Base-by-base conservation (phyloP, 2,797 vertebrate species). In the Diglossa cyanea region DNA sequence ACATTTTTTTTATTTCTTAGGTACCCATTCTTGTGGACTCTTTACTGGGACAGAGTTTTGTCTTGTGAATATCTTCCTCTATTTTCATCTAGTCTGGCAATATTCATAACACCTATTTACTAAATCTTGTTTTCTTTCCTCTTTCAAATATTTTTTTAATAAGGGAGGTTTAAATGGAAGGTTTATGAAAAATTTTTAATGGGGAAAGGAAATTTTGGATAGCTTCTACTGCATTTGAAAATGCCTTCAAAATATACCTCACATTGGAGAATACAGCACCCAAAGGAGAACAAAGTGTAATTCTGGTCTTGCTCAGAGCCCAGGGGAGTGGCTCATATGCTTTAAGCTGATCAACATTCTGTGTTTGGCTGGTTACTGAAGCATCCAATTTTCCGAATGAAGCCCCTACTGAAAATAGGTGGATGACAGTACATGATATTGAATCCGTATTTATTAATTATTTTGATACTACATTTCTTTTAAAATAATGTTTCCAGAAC, bases 1-100 rank as follows among this genome's bases (percentile, higher is more conserved):
- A 48, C 2, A 3, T 51, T 18, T 53, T 63, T n/a, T 15, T 62
- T 9, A n/a, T 73, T 86, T 81, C 21, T 60, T 84, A 40, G 37
- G 13, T 60, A 26, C 9, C 2, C 0, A 0, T 68, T 50, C n/a
- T 53, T 48, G 9, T 39, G 39, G 19, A 8, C 1, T 66, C 23
- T 70, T 87, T 25, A 48, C 10, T 55, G 12, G 18, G 28, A 62
- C 3, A 47, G 26, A 25, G 10, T 62, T 94, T 51, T 86, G 8
- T 21, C 26, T 37, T 79, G 23, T 72, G 35, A 92, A 68, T 42
- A 9, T 9, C 7, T 62, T 72, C 39, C 13, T 66, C 31, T 80
- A 8, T 78, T 92, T 70, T 73, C 47, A 40, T 9, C 13, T 37
- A 50, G 10, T 31, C 47, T 78, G 20, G 47, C 13, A 58, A n/a